Conservation (phyloP, 2,797 vertebrate genomes). For the Arctocebus calabarensis region DNA sequence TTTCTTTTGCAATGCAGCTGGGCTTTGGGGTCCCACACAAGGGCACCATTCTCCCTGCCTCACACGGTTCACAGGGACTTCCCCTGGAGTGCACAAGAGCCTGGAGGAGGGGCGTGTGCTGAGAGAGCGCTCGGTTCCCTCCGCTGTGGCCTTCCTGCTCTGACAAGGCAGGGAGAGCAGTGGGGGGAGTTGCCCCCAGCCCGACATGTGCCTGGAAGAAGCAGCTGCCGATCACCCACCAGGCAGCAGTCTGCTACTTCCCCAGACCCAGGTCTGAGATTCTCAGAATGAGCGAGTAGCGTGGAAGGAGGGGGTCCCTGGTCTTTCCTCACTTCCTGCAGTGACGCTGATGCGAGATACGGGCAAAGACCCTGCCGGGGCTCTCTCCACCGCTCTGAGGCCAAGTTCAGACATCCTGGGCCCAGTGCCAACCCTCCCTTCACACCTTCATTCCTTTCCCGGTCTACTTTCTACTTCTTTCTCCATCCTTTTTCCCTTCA, state of each 20-base stretch:
- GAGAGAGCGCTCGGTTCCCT: background rate
- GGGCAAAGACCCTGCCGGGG: no score
- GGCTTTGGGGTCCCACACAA: background rate
- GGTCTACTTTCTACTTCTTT: background rate
- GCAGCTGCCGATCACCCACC: background rate
- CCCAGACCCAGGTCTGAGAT: no score
- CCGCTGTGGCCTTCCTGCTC: background rate
- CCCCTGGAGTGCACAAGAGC: fast-evolving
- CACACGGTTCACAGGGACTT: fast-evolving
- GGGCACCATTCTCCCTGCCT: fast-evolving
- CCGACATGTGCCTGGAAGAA: background rate
- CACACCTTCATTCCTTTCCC: background rate
- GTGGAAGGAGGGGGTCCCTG: background rate
- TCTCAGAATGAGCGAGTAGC: background rate
- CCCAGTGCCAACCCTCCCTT: background rate
- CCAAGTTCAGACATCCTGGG: background rate
- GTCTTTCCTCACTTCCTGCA: background rate
- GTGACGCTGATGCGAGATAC: background rate
- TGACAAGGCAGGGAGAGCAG: no score
- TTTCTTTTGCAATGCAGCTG: no score
- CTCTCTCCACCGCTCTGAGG: background rate
- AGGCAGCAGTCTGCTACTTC: fast-evolving
- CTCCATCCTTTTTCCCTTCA: background rate
- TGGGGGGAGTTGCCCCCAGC: no score
- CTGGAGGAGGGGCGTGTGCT: background rate